Base-by-base conservation (phyloP, 2,797 vertebrate genomes). In the Pseudocheirus occidentalis region DNA sequence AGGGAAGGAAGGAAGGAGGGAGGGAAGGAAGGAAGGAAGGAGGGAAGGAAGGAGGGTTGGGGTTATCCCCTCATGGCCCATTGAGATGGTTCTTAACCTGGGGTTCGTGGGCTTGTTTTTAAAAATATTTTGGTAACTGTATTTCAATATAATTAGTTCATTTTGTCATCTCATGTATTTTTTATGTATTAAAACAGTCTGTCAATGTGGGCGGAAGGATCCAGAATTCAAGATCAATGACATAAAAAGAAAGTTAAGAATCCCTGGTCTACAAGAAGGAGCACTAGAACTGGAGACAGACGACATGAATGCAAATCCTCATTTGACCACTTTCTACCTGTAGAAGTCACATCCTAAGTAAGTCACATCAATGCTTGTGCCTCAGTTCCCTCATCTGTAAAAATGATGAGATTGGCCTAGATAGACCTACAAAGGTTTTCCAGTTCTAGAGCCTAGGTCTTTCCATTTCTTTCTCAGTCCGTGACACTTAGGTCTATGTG, bases 241-340 rank as follows among this genome's bases (percentile, higher is more conserved):
- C 21, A 50, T 10, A 40, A 73, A 73, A 81, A 73, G 40, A 81
- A 87, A 28, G 10, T 46, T 24, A 87, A 87, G 73, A 87, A 50
- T 87, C 40, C 40, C 40, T 87, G 73, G 24, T 87, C 73, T 87
- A 50, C 1, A 0, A 16, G 40, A 87, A 50, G 24, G 24, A 12
- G 9, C 21, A 28, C 2, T 46, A 87, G 73, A 50, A 50, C 12
- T 50, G 40, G 21, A n/a, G 34, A n/a, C 34, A n/a, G n/a, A 40
- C n/a, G 50, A 59, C 50, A 14, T 66, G 0, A 21, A 54, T n/a
- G n/a, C 54, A 27, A 93, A 52, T 90, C 55, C 50, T 92, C 16
- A 9, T 9, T 18, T 46, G 11, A 0, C 29, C n/a, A 6, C 21
- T 3, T 46, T 21, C 28, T 93, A 0, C 0, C 52, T 14, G 31